Evolutionary conservation across 1,140 invertebrate genomes (phyloP), one percentile per base, ranked within the genome.

Genomic region (Oscheius sp.): DNA sequence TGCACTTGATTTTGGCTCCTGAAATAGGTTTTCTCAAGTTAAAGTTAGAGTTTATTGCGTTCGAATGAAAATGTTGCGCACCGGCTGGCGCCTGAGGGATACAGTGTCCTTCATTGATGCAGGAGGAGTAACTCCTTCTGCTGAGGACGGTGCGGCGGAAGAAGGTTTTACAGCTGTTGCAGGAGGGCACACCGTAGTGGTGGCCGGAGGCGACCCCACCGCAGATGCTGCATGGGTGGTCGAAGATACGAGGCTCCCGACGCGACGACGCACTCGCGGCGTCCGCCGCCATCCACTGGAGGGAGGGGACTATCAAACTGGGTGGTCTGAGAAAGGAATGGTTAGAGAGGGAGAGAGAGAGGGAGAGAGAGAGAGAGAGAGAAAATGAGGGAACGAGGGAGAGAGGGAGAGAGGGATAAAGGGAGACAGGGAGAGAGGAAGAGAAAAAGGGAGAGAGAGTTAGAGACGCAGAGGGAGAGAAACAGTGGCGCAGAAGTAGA

Each of bases 111-210:
- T 68, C 67, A 23, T 29, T 31, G 20, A 49, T 32, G 32, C 58
- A 59, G 28, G 49, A 68, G 23, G 49, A 35, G 23, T 55, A 68
- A 49, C 36, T 68, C 13, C 34, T 20, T 7, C 67, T 32, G 3
- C 49, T 38, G 46, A 68, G 67, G 28, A 68, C 67, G n/a, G 49
- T 58, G n/a, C 67, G 31, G 1, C 67, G 52, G 55, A 68, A 68
- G 36, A 68, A 68, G 2, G 67, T 68, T 23, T 68, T 68, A 20
- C 67, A 68, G 32, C 67, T 55, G 29, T 68, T 68, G 28, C 67
- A 68, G 7, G 67, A 68, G 4, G 67, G 49, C 3, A 68, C 67
- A n/a, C 61, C 55, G 45, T 68, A 68, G 61, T 68, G 67, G 29
- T 68, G 61, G 28, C 67, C 67, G 7, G 67, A 59, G 20, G 67